Conservation (phyloP, 2,888 invertebrate species). For the Nasonia oneida region DNA sequence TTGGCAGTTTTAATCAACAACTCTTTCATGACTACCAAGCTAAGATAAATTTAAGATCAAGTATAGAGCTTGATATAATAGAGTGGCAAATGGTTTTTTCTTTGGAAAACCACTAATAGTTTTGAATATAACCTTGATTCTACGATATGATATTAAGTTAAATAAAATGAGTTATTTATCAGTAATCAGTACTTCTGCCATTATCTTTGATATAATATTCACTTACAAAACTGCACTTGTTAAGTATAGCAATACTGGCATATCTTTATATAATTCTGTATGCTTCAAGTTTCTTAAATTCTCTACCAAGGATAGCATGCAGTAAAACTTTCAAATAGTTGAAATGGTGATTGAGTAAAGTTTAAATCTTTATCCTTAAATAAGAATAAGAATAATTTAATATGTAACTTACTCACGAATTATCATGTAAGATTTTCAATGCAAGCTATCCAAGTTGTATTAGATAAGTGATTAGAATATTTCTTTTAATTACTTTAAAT, state of each 20-base stretch:
- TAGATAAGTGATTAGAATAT: conserved; percentile 47
- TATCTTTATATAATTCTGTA: conserved; percentile 39
- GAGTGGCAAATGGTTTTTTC: neutral
- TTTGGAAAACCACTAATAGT: neutral
- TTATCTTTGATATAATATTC: conserved; percentile 35
- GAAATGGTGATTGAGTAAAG: conserved; percentile 35
- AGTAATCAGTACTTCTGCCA: conserved; percentile 53
- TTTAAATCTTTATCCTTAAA: conserved; percentile 30
- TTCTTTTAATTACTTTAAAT: conserved; percentile 25
- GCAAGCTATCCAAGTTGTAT: conserved; percentile 58
- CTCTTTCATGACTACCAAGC: neutral
- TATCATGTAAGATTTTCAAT: conserved; percentile 53
- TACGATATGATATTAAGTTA: conserved; percentile 29
- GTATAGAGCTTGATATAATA: conserved; percentile 4
- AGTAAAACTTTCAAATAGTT: conserved; percentile 43
- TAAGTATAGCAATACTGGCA: conserved; percentile 61
- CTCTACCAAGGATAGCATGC: conserved; percentile 60
- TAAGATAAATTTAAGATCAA: conserved; percentile 10
- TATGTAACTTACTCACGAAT: conserved; percentile 52
- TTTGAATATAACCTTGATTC: neutral
- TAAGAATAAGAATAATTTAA: conserved; percentile 41
- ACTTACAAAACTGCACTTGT: conserved; percentile 8
- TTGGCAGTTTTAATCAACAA: neutral
- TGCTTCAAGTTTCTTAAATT: conserved; percentile 40
- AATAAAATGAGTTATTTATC: conserved; percentile 38